Base-by-base conservation (phyloP, 2,113 vertebrate species). In the Callipepla californica region DNA sequence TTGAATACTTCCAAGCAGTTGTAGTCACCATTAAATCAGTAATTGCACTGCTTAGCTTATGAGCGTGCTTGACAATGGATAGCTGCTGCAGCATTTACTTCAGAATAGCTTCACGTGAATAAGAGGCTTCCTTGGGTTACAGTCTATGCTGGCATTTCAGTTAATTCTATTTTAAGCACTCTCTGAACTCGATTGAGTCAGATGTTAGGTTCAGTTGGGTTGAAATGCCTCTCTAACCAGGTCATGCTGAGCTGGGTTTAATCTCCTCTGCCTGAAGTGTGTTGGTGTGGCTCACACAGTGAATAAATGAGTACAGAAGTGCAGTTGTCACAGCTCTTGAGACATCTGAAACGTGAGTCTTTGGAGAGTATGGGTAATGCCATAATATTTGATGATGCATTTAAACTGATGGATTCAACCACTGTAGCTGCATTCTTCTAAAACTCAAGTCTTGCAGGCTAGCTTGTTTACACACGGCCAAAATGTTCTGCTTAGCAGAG, bases 91-190 rank as follows among this genome's bases (percentile, higher is more conserved):
- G 78, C 26, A 45, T 44, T 80, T 48, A 7, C 0, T 85, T 40
- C 22, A 73, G 78, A 61, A 16, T 32, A 67, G 50, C 28, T 90
- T 85, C 51, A 26, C 28, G 86, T 80, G 94, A 94, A 53, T 57
- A 70, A 80, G 90, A 93, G 50, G 55, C 80, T 93, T 94, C 79
- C 21, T 65, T 94, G 65, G 42, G 65, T 86, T 93, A 42, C 73
- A 75, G 69, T 23, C 47, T 47, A 11, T 53, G 73, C 73, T 92
- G 77, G 32, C 55, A 57, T 59, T 90, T 75, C 80, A 80, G 44
- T 93, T 93, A 88, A 92, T 90, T 94, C 92, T 96, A 85, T 94
- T 96, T 93, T 86, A 88, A 90, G 86, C 88, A 23, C 66, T 70
- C 65, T 80, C 47, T 95, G 75, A 93, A 94, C 69, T 84, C 82